phyloP scores from a whole-genome alignment of 64 coral and sea anemone species.

The Stichodactyla mertensii region DNA sequence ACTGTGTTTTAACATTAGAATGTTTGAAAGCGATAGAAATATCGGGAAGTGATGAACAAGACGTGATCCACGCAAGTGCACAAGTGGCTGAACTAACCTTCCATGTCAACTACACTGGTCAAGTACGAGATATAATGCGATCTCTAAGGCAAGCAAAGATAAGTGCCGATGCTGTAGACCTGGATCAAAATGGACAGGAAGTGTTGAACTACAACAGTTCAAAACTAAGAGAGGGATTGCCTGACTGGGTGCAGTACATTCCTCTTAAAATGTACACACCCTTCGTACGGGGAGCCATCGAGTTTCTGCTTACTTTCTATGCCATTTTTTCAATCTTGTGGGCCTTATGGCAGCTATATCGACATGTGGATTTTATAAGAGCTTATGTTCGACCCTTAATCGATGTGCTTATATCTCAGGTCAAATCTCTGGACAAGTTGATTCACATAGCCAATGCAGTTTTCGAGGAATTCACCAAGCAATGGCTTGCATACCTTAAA shows the following conservation, averaged over 20 bases:
- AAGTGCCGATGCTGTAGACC: neutral
- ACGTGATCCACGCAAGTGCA: neutral
- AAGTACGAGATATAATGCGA: slow-evolving; percentile 79
- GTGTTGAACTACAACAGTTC: neutral
- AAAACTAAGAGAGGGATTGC: slow-evolving; percentile 77
- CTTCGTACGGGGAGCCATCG: slow-evolving; percentile 56
- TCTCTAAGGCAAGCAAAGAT: slow-evolving; percentile 68
- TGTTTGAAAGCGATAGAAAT: slow-evolving; percentile 31
- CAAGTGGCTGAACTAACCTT: slow-evolving; percentile 65
- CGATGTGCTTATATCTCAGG: slow-evolving; percentile 64
- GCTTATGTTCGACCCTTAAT: slow-evolving; percentile 75
- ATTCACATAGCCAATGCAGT: slow-evolving; percentile 72
- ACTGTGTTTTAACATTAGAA: slow-evolving; percentile 70
- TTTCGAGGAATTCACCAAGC: slow-evolving; percentile 81
- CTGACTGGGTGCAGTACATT: slow-evolving; percentile 89
- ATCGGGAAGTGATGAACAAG: neutral
- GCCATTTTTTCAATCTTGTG: slow-evolving; percentile 86
- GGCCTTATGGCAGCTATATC: slow-evolving; percentile 96
- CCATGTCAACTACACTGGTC: slow-evolving; percentile 87
- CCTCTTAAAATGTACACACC: slow-evolving; percentile 78
- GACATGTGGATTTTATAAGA: slow-evolving; percentile 92
- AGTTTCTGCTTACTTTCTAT: slow-evolving; percentile 69
- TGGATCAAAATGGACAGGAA: neutral
- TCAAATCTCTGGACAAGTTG: slow-evolving; percentile 65
- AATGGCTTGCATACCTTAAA: slow-evolving; percentile 87